These are phyloP conservation scores for Galeopterus variegatus DNA, from an alignment of 2,113 vertebrate species.

Conservation along the genomic window DNA sequence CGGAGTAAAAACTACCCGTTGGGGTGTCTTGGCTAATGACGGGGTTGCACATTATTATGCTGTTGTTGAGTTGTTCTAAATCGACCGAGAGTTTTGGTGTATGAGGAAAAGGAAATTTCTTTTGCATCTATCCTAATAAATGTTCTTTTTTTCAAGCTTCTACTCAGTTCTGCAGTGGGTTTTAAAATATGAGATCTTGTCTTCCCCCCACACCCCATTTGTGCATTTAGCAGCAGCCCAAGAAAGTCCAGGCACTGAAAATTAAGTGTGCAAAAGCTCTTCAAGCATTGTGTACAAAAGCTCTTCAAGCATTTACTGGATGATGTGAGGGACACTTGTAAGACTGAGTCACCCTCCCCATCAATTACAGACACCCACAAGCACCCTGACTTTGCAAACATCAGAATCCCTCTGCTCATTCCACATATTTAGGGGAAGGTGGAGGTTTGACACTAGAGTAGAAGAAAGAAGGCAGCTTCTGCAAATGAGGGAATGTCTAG, in stretches of 20 bases:
- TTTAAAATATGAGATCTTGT: neutral
- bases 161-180: neutral
- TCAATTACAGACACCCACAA: neutral
- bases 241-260: neutral
- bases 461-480: neutral
- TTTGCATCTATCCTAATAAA: neutral
- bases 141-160: neutral
- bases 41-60: neutral
- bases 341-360: neutral
- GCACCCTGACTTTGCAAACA: neutral
- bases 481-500: constrained; percentile 35
- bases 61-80: neutral
- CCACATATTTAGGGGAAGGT: neutral
- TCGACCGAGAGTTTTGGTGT: neutral
- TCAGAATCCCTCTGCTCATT: neutral
- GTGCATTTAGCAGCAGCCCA: neutral
- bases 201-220: neutral
- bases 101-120: neutral
- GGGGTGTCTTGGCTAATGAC: neutral
- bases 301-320: neutral
- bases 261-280: neutral
- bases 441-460: neutral
- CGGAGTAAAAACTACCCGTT: neutral
- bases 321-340: neutral
- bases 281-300: neutral